Percentiles rank a stretch among this genome's conserved stretches.
These are phyloP conservation scores for Lepidochrysops patricia DNA, from an alignment of 2,888 invertebrate genomes.

Conservation along the genomic window DNA sequence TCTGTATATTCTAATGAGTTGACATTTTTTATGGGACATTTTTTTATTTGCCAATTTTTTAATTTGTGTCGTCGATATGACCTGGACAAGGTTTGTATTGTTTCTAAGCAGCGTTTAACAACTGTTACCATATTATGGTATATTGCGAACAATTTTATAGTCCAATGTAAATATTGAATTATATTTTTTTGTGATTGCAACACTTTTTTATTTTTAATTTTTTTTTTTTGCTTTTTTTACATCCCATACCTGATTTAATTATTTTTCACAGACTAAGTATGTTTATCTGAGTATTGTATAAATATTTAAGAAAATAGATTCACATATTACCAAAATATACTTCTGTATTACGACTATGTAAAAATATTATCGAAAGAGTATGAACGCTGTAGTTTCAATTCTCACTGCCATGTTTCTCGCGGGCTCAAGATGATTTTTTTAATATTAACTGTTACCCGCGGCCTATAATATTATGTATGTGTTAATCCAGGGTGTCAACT, in stretches of 20 bases:
- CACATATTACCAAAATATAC: slow-evolving; percentile 8
- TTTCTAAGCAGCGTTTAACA: not conserved
- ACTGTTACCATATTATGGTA: slow-evolving; percentile 32
- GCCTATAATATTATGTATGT: too few relatives aligned
- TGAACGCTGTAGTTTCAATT: not conserved
- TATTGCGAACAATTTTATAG: slow-evolving; percentile 33
- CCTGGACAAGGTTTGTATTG: not conserved
- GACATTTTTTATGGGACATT: not conserved
- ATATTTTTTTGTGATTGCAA: slow-evolving; percentile 63
- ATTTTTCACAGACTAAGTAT: not conserved
- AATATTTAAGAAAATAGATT: not conserved
- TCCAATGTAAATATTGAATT: slow-evolving; percentile 64
- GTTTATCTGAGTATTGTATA: not conserved
- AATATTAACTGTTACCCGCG: too few relatives aligned
- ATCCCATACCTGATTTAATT: not conserved
- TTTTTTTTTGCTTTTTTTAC: slow-evolving; percentile 27
- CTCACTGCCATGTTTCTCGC: not conserved
- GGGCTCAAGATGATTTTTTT: not conserved
- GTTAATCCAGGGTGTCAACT: too few relatives aligned
- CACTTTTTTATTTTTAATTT: slow-evolving; percentile 32
- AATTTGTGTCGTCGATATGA: not conserved
- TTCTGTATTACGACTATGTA: slow-evolving; percentile 4
- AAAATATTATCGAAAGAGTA: not conserved
- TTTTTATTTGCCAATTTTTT: not conserved
- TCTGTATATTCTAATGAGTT: not conserved